A percentile compares a stretch with the other conserved stretches of the same genome.
Conservation (phyloP, 2,113 vertebrate species). For the Jacana jacana region DNA sequence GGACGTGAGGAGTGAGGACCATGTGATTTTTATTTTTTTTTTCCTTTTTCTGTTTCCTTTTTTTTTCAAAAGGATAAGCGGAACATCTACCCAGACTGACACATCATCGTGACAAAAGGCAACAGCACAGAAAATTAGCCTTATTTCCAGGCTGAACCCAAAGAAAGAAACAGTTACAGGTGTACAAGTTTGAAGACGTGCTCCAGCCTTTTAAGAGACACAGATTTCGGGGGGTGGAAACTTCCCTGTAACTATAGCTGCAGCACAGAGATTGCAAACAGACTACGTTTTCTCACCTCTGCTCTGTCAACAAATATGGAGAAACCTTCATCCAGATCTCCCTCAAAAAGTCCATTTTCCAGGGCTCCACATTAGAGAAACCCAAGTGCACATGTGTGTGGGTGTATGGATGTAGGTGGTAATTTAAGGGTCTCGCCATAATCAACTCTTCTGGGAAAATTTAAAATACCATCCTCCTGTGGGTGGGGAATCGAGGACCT, state of each 20-base stretch:
- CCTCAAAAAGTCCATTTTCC: neutral
- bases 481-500: conserved; percentile 64
- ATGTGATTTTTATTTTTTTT: neutral
- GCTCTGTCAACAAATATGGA: neutral
- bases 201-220: neutral
- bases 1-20: neutral
- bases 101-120: fast-evolving
- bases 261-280: neutral
- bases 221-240: neutral
- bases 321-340: neutral
- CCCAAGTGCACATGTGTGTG: neutral
- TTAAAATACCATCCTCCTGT: conserved; percentile 55
- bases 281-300: neutral
- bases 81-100: neutral
- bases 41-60: neutral
- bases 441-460: conserved; percentile 38
- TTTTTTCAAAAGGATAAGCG: neutral
- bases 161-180: neutral
- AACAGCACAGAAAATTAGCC: neutral
- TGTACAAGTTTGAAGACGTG: neutral
- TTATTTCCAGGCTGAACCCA: neutral
- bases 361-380: neutral
- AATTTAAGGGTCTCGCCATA: conserved; percentile 60
- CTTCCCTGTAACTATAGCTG: neutral
- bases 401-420: conserved; percentile 36